Conservation (phyloP, 2,113 vertebrate species). For the Oriolus oriolus region DNA sequence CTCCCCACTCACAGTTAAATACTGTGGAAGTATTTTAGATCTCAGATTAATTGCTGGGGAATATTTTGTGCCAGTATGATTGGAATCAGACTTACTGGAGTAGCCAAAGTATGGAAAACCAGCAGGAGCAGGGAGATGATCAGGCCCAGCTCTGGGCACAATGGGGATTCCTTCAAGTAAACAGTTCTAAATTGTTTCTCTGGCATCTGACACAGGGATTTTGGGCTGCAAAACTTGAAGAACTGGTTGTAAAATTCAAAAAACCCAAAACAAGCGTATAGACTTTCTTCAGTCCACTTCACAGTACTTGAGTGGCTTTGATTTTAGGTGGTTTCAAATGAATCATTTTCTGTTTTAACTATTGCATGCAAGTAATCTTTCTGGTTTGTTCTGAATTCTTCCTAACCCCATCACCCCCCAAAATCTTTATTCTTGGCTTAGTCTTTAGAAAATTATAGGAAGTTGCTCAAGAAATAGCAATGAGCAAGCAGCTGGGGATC, state of each 20-base stretch:
- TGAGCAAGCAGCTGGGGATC: background rate
- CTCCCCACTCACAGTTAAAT: background rate
- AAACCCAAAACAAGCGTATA: background rate
- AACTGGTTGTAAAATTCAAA: background rate
- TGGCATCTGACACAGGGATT: background rate
- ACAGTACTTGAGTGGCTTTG: background rate
- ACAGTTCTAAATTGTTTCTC: background rate
- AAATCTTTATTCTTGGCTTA: background rate
- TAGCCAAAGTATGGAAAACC: background rate
- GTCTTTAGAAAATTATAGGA: background rate
- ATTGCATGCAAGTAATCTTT: background rate
- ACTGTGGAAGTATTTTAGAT: background rate
- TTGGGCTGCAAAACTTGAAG: background rate
- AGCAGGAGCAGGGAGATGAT: background rate
- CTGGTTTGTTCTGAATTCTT: background rate
- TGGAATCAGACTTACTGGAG: background rate
- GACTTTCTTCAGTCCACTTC: background rate
- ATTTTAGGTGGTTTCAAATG: background rate
- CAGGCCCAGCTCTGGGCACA: background rate
- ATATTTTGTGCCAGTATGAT: background rate
- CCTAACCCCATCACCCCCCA: background rate
- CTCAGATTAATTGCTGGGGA: background rate
- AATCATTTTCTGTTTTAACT: background rate
- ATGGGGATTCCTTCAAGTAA: background rate
- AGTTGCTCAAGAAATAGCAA: background rate